Percentiles rank a stretch among this genome's conserved stretches.
phyloP scores from a whole-genome alignment of 2,797 vertebrate genomes.

The Poeciliopsis presidionis region DNA sequence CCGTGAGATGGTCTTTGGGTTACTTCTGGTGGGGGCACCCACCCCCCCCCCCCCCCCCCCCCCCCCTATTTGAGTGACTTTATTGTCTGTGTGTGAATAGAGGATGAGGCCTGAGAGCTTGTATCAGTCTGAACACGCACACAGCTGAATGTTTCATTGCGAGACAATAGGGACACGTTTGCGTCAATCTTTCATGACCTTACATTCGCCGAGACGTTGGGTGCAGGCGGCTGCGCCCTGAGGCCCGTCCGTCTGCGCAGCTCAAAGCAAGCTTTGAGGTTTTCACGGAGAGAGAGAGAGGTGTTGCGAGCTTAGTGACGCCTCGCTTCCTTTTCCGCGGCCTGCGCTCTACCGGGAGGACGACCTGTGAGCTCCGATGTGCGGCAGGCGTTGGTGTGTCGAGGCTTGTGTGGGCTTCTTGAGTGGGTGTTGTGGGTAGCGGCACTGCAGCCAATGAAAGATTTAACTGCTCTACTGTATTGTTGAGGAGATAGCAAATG shows the following conservation, averaged over 20 bases:
- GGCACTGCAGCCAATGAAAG: slow-evolving; percentile 63
- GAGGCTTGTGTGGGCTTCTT: slow-evolving; percentile 18
- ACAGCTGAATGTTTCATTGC: slow-evolving; percentile 64
- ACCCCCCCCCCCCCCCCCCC: too few relatives aligned
- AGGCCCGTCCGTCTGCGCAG: slow-evolving; percentile 39
- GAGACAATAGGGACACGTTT: slow-evolving; percentile 59
- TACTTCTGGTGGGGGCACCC: too few relatives aligned
- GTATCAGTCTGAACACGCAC: slow-evolving; percentile 61
- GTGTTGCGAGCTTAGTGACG: slow-evolving; percentile 61
- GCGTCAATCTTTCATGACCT: slow-evolving; percentile 69
- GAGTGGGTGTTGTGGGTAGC: slow-evolving; percentile 18
- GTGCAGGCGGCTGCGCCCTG: slow-evolving; percentile 14
- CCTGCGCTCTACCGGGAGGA: slow-evolving; percentile 54
- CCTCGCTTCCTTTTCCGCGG: slow-evolving; percentile 52
- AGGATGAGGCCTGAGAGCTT: slow-evolving; percentile 48
- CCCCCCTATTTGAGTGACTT: slow-evolving; percentile 13
- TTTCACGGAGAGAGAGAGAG: slow-evolving; percentile 31
- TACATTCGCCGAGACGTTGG: slow-evolving; percentile 44
- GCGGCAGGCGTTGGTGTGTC: slow-evolving; percentile 48
- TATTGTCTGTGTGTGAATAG: slow-evolving; percentile 48
- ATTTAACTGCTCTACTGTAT: slow-evolving; percentile 68
- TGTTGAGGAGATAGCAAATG: slow-evolving; percentile 73
- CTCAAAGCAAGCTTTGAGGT: slow-evolving; percentile 61
- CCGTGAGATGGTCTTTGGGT: too few relatives aligned
- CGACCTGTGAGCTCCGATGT: slow-evolving; percentile 65